A percentile compares a stretch with the other conserved stretches of the same genome.
Conservation (phyloP, 2,113 vertebrate species). For the Blennius ocellaris region DNA sequence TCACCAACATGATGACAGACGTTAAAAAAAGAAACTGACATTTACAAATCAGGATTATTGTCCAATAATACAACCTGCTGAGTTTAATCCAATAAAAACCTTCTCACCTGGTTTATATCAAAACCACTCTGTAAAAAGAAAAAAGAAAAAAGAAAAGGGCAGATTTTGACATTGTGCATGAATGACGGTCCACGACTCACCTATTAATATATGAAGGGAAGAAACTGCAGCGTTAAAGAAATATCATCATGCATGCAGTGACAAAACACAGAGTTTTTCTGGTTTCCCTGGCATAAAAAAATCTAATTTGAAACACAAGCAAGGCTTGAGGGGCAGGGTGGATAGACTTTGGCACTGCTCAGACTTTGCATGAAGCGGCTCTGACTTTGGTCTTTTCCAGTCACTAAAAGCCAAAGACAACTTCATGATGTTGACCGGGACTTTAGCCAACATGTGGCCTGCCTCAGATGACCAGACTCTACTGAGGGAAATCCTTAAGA, state of each 20-base stretch:
- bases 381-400: constrained; percentile 78
- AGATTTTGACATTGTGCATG: constrained; percentile 39
- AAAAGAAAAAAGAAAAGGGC: not conserved
- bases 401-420: constrained; percentile 77
- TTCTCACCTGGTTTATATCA: constrained; percentile 39
- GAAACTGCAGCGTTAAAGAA: constrained; percentile 40
- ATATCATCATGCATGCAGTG: constrained; percentile 48
- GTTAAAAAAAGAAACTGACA: constrained; percentile 38
- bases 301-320: constrained; percentile 60
- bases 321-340: constrained; percentile 51
- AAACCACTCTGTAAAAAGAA: constrained; percentile 18
- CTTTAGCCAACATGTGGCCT: constrained; percentile 62
- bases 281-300: constrained; percentile 56
- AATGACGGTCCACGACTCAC: constrained; percentile 28
- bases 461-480: constrained; percentile 60
- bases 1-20: constrained; percentile 21
- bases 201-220: constrained; percentile 41
- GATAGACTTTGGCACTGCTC: constrained; percentile 63
- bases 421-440: constrained; percentile 77
- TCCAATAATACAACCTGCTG: constrained; percentile 19
- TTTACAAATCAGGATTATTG: constrained; percentile 22
- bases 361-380: constrained; percentile 62
- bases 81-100: constrained; percentile 53
- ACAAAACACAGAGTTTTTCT: constrained; percentile 76
- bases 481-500: constrained; percentile 36